Evolutionary conservation across 2,113 vertebrate species (phyloP), one percentile per base, ranked within the genome.

Genomic region (Origma solitaria): DNA sequence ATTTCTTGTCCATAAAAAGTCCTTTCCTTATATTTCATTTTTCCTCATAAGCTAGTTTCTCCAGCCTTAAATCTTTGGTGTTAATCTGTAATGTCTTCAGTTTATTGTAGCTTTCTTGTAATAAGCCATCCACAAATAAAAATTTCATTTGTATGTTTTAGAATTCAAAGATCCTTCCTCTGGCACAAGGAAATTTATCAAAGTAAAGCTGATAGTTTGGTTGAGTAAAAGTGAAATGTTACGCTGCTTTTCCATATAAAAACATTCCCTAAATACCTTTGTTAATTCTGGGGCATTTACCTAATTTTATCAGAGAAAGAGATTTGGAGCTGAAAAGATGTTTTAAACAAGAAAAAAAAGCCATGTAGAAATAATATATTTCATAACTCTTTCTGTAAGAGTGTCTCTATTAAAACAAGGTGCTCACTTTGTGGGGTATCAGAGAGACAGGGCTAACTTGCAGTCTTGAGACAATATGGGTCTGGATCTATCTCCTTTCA

Each of bases 1-100:
- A 45, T 93, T 95, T 95, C 57, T 54, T 58, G 64, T 90, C 86
- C 80, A 75, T 66, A 84, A 88, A 70, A 88, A 28, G 60, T 78
- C 37, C 44, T 90, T 93, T 78, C 42, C 21, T 80, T 81, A 15
- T 38, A 53, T 84, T 94, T 91, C 15, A 69, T 95, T 95, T 93
- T 94, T 83, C 51, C 14, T 92, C 33, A 40, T 88, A 88, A 95
- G 14, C 68, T 60, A 31, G 61, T 77, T 86, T 64, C 24, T 88
- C 15, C 54, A 78, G 64, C n/a, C 64, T 75, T 97, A 80, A 82
- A 65, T 82, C 28, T 84, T 78, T 30, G 7, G 27, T 57, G 57
- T 2, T 53, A 66, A 47, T 89, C 40, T 68, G 28, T 79, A 42
- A 45, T 53, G 23, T 60, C 45, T 82, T 61, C 69, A 40, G 28